Evolutionary conservation across 1,140 invertebrate species (phyloP).

Genomic region (Brachionus sp.): DNA sequence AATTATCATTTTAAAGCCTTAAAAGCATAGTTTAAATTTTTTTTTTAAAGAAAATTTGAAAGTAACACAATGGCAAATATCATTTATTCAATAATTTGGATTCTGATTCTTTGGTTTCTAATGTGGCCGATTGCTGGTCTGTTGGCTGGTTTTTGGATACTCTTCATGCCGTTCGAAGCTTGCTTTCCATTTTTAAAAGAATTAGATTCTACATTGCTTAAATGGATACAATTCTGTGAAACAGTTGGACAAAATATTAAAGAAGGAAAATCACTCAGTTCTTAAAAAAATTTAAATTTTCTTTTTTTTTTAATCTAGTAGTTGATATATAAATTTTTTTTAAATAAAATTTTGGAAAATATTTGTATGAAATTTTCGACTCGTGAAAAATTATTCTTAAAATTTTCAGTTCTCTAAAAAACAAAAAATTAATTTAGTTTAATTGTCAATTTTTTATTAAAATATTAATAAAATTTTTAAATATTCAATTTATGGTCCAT

Average conservation of each 20-base stretch:
- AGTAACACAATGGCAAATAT: not conserved
- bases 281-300: not conserved
- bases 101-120: conserved; percentile 9
- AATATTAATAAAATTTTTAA: too few species aligned
- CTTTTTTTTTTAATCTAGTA: not conserved
- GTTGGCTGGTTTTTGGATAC: conserved; percentile 13
- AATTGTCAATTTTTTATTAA: too few species aligned
- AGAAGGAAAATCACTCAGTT: conserved; percentile 5
- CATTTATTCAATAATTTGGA: conserved; percentile 22
- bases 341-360: too few species aligned
- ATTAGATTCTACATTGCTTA: not conserved
- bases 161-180: conserved; percentile 15
- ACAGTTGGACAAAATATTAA: conserved; percentile 13
- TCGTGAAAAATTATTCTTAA: too few species aligned
- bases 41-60: not conserved
- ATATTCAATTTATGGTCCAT: too few species aligned
- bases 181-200: conserved; percentile 28
- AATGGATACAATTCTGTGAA: conserved; percentile 35
- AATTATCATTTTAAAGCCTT: not conserved
- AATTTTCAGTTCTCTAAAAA: too few species aligned
- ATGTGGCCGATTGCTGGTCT: conserved; percentile 35
- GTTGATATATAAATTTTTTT: too few species aligned
- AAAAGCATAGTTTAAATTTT: not conserved
- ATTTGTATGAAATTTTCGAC: too few species aligned
- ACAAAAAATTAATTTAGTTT: too few species aligned